Conservation (phyloP, 2,888 invertebrate genomes). For the Stenolophus ochropezus region DNA sequence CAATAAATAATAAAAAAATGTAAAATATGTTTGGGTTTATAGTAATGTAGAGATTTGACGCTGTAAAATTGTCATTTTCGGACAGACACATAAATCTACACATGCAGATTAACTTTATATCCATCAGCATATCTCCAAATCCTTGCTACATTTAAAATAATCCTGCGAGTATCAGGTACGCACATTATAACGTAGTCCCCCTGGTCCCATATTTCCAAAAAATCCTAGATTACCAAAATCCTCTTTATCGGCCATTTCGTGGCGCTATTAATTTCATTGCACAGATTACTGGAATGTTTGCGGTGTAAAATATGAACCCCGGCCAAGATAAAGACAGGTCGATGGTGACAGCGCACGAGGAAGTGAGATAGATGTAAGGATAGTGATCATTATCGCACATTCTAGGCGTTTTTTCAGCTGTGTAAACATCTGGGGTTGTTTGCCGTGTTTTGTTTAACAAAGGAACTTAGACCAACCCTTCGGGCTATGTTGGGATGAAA, state of each 20-base stretch:
- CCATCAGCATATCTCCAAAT: background rate
- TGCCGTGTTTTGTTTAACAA: conserved; percentile 43
- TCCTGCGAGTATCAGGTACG: background rate
- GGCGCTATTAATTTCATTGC: conserved; percentile 33
- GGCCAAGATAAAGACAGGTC: background rate
- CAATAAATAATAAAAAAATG: too few relatives aligned
- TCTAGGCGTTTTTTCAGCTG: conserved; percentile 33
- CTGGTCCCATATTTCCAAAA: conserved; percentile 3
- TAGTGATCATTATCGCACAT: conserved; percentile 29
- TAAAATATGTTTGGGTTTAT: too few relatives aligned
- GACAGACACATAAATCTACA: background rate
- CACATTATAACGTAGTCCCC: background rate
- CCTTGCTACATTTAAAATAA: background rate
- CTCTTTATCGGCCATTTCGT: conserved; percentile 28
- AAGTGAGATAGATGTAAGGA: background rate
- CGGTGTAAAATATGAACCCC: conserved; percentile 14
- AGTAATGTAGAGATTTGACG: background rate
- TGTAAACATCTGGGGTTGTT: conserved; percentile 23
- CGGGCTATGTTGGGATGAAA: background rate
- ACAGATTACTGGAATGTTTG: conserved; percentile 19
- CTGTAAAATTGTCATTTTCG: background rate
- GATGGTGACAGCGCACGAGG: background rate
- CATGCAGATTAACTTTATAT: background rate
- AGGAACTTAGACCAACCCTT: conserved; percentile 23
- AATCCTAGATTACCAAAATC: conserved; percentile 39